phyloP scores from a whole-genome alignment of 1,140 invertebrate species.

The Drosophila hydei region DNA sequence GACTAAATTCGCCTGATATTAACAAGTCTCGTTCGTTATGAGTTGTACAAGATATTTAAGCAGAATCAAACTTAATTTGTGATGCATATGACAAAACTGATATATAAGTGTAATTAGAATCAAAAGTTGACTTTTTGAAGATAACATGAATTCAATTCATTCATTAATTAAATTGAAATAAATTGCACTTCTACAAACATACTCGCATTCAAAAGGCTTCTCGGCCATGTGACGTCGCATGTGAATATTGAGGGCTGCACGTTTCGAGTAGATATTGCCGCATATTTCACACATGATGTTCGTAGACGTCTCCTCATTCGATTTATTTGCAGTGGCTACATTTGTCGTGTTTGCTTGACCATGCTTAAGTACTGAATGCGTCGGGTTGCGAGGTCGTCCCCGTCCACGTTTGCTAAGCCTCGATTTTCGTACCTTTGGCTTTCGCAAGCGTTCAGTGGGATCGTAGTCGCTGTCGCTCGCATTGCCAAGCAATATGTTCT shows the following conservation, averaged over 20 bases:
- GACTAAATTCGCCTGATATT: no score
- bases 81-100: no score
- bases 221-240: constrained; percentile 78
- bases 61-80: no score
- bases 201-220: constrained; percentile 82
- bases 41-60: no score
- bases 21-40: no score
- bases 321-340: constrained; percentile 12
- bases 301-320: constrained; percentile 59
- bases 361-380: constrained; percentile 21
- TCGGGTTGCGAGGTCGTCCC: constrained; percentile 51
- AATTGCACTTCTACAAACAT: constrained; percentile 21
- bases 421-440: constrained; percentile 47
- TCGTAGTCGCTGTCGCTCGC: constrained; percentile 69
- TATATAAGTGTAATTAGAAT: no score
- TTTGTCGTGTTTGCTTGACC: constrained; percentile 16
- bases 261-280: constrained; percentile 76
- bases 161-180: neutral
- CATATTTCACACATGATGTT: constrained; percentile 81
- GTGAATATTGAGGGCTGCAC: constrained; percentile 75
- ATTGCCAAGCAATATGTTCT: constrained; percentile 46
- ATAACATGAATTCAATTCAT: no score
- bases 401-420: constrained; percentile 57
- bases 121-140: no score
- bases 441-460: constrained; percentile 51